These are phyloP conservation scores for Brienomyrus longianalis DNA, from an alignment of 2,113 vertebrate species.

Conservation along the genomic window DNA sequence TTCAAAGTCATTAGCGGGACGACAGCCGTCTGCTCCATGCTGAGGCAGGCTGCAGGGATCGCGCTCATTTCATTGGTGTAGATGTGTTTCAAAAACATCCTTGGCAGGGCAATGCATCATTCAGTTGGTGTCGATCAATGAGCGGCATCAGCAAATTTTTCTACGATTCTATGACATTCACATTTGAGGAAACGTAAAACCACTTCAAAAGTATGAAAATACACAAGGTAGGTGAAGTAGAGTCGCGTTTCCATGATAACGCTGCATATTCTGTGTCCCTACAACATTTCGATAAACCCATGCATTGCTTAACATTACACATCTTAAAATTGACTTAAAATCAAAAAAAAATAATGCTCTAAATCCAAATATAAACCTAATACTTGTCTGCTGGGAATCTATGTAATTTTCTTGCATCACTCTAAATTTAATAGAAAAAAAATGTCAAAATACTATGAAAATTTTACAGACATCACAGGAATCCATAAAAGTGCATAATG, in stretches of 20 bases:
- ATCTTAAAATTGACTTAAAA: background rate
- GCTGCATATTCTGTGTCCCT: background rate
- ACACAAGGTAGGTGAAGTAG: background rate
- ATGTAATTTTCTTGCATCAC: background rate
- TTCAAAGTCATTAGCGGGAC: slow-evolving; percentile 19
- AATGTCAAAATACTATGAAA: background rate
- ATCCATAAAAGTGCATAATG: background rate
- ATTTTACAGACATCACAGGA: background rate
- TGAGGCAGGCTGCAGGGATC: background rate
- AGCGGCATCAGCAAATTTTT: slow-evolving; percentile 20
- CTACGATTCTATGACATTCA: background rate
- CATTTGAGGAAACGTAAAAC: background rate
- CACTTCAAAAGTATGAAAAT: background rate
- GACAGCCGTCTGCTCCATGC: slow-evolving; percentile 1
- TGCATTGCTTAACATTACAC: background rate
- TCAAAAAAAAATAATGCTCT: background rate
- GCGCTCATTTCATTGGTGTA: slow-evolving; percentile 28
- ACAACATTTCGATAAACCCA: background rate
- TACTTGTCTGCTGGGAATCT: background rate
- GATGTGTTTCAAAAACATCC: slow-evolving; percentile 27
- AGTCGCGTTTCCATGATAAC: background rate
- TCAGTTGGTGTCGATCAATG: slow-evolving; percentile 25
- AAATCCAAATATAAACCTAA: background rate
- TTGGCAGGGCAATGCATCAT: slow-evolving; percentile 37
- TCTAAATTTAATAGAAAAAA: background rate